Base-by-base conservation (phyloP, 2,113 vertebrate genomes). In the Xyliphius kryptos region DNA sequence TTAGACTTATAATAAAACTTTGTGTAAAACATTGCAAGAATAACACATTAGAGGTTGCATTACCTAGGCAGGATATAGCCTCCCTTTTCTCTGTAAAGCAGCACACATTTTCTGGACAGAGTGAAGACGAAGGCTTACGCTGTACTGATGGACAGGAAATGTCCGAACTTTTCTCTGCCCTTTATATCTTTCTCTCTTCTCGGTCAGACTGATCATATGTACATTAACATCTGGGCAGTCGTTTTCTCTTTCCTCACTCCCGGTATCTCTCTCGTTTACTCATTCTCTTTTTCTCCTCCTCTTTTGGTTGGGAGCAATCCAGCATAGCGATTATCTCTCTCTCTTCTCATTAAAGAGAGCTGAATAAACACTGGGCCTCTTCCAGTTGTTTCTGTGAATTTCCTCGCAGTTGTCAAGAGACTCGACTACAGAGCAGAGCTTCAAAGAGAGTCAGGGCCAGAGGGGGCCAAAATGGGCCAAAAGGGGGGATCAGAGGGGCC, bases 331-430 rank as follows among this genome's bases (percentile, higher is more conserved):
- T 88, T 86, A 88, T 88, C 82, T 77, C 72, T 85, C 80, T 86
- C 84, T 80, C 77, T 86, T 76, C 82, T 89, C 87, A 88, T 88
- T 88, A 88, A 86, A 75, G 81, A 80, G 79, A 81, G 84, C 83
- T 88, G 83, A 87, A 87, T 88, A 88, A 89, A 88, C 84, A 88
- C n/a, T 79, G 75, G 83, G 79, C 84, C 83, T 83, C 81, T 87
- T 87, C 81, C 83, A 87, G 87, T 87, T 87, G 83, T 89, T 88
- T 83, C 85, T 85, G 77, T 82, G 76, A 86, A 89, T 88, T 89
- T 88, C 86, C 83, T 88, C 74, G 69, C 71, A 75, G 81, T 81
- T 79, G 79, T 85, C 83, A 82, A 79, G 85, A 87, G 84, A 87
- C 84, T 77, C 51, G 50, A 77, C 77, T 66, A 56, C 77, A 74